These are phyloP conservation scores for Mythimna ferrago DNA, from an alignment of 2,888 invertebrate species.

Conservation along the genomic window DNA sequence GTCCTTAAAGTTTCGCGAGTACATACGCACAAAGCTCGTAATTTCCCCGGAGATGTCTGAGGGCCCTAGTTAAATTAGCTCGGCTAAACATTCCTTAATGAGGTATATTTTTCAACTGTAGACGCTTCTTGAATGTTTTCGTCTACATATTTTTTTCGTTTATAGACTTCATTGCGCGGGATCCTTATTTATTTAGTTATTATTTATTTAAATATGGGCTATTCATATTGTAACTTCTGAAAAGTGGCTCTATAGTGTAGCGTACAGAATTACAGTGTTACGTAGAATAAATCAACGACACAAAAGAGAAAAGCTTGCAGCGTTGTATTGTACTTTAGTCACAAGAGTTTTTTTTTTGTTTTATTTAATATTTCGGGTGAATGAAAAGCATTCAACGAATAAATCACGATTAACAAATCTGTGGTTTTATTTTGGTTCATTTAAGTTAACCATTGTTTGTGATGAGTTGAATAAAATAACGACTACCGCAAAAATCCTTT, in stretches of 20 bases:
- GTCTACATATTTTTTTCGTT: conserved; percentile 74
- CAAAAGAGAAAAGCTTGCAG: conserved; percentile 48
- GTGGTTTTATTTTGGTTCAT: conserved; percentile 6
- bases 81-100: conserved; percentile 86
- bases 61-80: conserved; percentile 86
- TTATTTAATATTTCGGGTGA: conserved; percentile 13
- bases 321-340: conserved; percentile 7
- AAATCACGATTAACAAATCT: conserved; percentile 1
- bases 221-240: conserved; percentile 55
- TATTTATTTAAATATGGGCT: conserved; percentile 55
- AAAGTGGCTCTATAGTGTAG: conserved; percentile 36
- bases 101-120: conserved; percentile 83
- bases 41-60: conserved; percentile 84
- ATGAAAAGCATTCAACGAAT: conserved; percentile 19
- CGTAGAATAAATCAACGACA: conserved; percentile 46
- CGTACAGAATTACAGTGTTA: conserved; percentile 19
- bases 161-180: conserved; percentile 65
- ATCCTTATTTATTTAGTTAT: conserved; percentile 59
- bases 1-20: conserved; percentile 78
- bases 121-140: conserved; percentile 76
- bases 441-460: neutral
- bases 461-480: neutral
- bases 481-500: neutral
- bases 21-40: conserved; percentile 81
- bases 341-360: conserved; percentile 17